Evolutionary conservation across 1,140 invertebrate species (phyloP).

Genomic region (Plectus sambesii): DNA sequence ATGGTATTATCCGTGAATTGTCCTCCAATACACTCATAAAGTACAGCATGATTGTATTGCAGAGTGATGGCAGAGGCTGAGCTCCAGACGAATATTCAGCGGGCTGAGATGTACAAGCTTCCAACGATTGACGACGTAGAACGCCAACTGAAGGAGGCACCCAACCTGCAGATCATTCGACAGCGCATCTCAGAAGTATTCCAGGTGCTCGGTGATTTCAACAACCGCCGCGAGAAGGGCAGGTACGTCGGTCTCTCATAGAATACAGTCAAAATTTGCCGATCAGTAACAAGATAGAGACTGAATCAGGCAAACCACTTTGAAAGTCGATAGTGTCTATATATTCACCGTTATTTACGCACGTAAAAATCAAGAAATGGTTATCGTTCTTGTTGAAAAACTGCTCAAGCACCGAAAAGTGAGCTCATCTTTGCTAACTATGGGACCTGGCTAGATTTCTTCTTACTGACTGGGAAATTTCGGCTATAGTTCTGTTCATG

Average conservation of each 20-base stretch:
- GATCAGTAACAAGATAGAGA: neutral
- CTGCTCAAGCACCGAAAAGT: too few species aligned
- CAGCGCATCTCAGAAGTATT: constrained; percentile 56
- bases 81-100: constrained; percentile 48
- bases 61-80: constrained; percentile 61
- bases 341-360: constrained; percentile 11
- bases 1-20: too few species aligned
- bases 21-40: too few species aligned
- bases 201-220: constrained; percentile 76
- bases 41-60: too few species aligned
- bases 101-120: constrained; percentile 45
- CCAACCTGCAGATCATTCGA: constrained; percentile 55
- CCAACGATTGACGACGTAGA: constrained; percentile 27
- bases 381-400: constrained; percentile 16
- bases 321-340: too few species aligned
- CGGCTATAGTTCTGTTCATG: neutral
- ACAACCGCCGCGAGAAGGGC: constrained; percentile 60
- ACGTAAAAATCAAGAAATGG: too few species aligned
- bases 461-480: too few species aligned
- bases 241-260: constrained; percentile 47
- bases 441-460: too few species aligned
- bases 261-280: too few species aligned
- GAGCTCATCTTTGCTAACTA: too few species aligned
- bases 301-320: too few species aligned
- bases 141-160: constrained; percentile 54